These are phyloP conservation scores for Circaetus gallicus DNA, from an alignment of 2,113 vertebrate genomes.

Conservation along the genomic window DNA sequence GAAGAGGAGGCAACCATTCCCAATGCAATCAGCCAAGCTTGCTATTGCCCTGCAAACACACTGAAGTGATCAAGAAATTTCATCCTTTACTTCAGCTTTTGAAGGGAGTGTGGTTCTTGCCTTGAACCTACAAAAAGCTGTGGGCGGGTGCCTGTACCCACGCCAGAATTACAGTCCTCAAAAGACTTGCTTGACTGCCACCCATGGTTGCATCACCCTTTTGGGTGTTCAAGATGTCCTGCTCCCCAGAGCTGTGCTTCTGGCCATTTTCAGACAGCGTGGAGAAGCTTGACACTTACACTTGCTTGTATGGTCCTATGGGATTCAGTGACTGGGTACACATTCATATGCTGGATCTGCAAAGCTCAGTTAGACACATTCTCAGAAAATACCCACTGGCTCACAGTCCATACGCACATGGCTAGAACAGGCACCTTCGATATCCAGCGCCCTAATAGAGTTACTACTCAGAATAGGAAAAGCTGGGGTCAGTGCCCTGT, in stretches of 20 bases:
- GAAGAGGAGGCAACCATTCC: background rate
- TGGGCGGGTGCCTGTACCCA: fast-evolving
- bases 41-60: background rate
- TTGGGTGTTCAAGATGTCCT: background rate
- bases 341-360: background rate
- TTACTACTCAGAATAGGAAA: background rate
- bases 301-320: background rate
- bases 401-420: fast-evolving
- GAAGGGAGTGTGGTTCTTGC: background rate
- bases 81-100: background rate
- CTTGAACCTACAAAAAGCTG: background rate
- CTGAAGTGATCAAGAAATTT: background rate
- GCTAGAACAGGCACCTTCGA: background rate
- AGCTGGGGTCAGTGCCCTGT: background rate
- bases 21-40: background rate
- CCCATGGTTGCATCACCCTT: fast-evolving
- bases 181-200: background rate
- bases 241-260: background rate
- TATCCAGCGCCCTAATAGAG: background rate
- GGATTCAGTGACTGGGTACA: background rate
- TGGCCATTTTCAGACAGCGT: background rate
- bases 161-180: background rate
- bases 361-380: background rate
- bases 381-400: background rate
- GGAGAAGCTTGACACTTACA: background rate